phyloP scores from a whole-genome alignment of 1,140 invertebrate species.

The Hirudo medicinalis region DNA sequence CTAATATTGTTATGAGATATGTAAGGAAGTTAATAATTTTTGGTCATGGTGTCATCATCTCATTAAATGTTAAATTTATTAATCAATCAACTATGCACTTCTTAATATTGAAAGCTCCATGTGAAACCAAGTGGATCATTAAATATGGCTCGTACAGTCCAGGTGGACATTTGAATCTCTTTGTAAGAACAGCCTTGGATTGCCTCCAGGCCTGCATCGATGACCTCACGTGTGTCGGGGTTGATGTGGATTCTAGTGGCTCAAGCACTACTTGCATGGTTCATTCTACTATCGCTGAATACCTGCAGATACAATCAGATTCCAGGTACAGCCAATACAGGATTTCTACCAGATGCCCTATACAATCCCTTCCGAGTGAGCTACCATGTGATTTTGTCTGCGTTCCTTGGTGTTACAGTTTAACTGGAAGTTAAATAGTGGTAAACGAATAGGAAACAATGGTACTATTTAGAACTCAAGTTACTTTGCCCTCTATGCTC shows the following conservation, averaged over 20 bases:
- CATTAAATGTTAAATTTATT: too few species aligned
- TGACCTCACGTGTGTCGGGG: neutral
- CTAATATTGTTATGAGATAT: too few species aligned
- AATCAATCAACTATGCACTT: too few species aligned
- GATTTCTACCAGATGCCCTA: slow-evolving; percentile 1
- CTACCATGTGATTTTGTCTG: neutral
- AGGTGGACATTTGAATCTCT: neutral
- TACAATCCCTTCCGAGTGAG: neutral
- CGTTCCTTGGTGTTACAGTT: too few species aligned
- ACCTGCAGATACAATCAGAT: neutral
- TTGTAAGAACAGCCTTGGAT: neutral
- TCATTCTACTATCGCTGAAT: neutral
- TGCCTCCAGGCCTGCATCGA: neutral
- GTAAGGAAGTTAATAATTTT: too few species aligned
- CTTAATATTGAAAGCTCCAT: neutral
- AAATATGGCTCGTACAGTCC: neutral
- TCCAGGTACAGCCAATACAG: neutral
- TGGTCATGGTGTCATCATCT: too few species aligned
- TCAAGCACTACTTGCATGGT: neutral
- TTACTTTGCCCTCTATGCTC: too few species aligned
- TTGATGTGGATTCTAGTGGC: neutral
- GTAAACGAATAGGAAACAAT: too few species aligned
- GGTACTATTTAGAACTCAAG: too few species aligned
- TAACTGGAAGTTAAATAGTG: too few species aligned
- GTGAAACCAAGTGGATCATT: slow-evolving; percentile 7